phyloP scores from a whole-genome alignment of 1,140 invertebrate genomes.

The Ctenoplectra terminalis region DNA sequence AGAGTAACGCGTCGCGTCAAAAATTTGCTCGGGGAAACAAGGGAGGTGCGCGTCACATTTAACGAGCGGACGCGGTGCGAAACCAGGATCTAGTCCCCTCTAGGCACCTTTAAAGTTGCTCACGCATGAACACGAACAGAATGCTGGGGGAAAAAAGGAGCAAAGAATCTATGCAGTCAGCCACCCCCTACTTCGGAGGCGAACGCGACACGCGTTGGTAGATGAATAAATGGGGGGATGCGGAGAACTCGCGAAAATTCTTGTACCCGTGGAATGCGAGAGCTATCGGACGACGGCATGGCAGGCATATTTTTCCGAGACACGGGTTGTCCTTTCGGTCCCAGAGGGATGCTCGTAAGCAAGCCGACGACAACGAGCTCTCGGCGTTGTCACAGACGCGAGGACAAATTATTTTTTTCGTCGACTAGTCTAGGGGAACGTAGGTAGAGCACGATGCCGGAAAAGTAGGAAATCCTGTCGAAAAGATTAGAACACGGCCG shows the following conservation, averaged over 20 bases:
- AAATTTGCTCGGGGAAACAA: background rate
- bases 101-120: constrained; percentile 27
- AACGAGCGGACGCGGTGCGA: constrained; percentile 16
- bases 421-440: constrained; percentile 18
- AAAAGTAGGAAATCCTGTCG: constrained; percentile 82
- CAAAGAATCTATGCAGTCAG: background rate
- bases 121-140: no score
- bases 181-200: background rate
- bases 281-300: background rate
- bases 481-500: constrained; percentile 82
- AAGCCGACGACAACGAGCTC: background rate
- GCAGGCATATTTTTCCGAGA: constrained; percentile 17
- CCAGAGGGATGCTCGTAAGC: background rate
- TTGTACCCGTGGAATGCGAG: constrained; percentile 1
- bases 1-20: background rate
- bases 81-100: constrained; percentile 33
- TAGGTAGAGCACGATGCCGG: constrained; percentile 53
- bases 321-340: background rate
- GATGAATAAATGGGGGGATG: background rate
- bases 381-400: background rate
- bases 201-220: constrained; percentile 9
- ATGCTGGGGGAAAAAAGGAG: background rate
- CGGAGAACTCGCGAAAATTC: background rate
- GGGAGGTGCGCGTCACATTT: constrained; percentile 38
- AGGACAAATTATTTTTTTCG: constrained; percentile 32